phyloP scores from a whole-genome alignment of 2,113 vertebrate species.

The Ciconia boyciana region DNA sequence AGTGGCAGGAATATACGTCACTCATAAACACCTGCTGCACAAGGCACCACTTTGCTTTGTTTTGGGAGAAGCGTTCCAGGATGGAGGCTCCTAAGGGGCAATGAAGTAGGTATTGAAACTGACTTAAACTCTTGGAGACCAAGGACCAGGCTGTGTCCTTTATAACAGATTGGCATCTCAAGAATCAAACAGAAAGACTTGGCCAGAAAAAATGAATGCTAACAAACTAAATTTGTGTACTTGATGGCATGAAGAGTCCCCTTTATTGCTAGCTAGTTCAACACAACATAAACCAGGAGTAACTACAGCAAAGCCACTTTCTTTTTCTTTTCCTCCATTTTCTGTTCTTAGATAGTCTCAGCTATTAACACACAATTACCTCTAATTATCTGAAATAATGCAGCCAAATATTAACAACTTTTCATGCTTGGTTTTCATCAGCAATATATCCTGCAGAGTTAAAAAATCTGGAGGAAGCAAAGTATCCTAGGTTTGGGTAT shows the following conservation, averaged over 20 bases:
- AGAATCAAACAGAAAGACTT: background rate
- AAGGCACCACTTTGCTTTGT: background rate
- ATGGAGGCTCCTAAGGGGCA: background rate
- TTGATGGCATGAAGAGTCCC: background rate
- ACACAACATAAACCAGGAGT: background rate
- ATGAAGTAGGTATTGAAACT: fast-evolving
- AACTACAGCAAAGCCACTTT: background rate
- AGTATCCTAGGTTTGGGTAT: background rate
- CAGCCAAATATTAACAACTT: background rate
- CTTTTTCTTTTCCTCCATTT: background rate
- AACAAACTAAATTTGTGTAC: fast-evolving
- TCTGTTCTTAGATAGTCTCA: background rate
- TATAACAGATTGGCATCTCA: background rate
- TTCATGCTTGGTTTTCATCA: background rate
- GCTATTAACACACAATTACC: background rate
- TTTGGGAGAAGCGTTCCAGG: background rate
- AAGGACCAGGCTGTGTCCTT: background rate
- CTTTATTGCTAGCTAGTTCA: background rate
- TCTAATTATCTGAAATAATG: background rate
- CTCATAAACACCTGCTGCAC: too few species aligned
- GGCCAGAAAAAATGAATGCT: background rate
- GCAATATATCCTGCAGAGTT: background rate
- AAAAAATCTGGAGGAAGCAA: background rate
- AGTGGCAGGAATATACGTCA: background rate
- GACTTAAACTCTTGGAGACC: background rate